A percentile compares a stretch with the other conserved stretches of the same genome.
These are phyloP conservation scores for Neuroterus valhalla DNA, from an alignment of 1,140 invertebrate genomes.

Conservation along the genomic window DNA sequence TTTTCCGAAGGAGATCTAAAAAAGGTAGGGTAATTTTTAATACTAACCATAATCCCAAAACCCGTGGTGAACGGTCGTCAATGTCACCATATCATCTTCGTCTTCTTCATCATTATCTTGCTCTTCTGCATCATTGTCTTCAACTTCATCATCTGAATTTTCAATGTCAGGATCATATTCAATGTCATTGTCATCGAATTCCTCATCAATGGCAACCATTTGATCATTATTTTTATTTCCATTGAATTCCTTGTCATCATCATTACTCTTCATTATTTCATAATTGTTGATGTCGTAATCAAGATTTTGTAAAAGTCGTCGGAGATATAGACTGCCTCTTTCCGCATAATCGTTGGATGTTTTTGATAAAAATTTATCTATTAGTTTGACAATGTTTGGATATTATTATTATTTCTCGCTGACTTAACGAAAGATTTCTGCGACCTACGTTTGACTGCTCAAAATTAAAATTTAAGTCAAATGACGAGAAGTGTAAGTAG, in stretches of 20 bases:
- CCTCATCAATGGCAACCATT: slow-evolving; percentile 31
- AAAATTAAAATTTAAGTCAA: too few species aligned
- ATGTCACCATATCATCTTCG: slow-evolving; percentile 14
- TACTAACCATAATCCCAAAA: slow-evolving; percentile 62
- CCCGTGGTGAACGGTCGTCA: slow-evolving; percentile 18
- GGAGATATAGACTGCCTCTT: neutral
- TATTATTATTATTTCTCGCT: neutral
- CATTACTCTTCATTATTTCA: slow-evolving; percentile 38
- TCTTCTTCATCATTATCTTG: slow-evolving; percentile 38
- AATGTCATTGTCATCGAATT: slow-evolving; percentile 34
- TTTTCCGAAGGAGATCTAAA: slow-evolving; percentile 26
- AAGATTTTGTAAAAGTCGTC: slow-evolving; percentile 31
- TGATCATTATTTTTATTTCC: slow-evolving; percentile 13
- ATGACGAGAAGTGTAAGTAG: too few species aligned
- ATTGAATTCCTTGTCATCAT: slow-evolving; percentile 37
- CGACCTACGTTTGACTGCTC: neutral
- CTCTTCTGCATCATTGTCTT: slow-evolving; percentile 42
- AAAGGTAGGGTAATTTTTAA: slow-evolving; percentile 29
- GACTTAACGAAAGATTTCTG: neutral
- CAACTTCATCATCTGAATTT: slow-evolving; percentile 34
- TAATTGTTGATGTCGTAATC: slow-evolving; percentile 38
- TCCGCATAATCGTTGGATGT: neutral
- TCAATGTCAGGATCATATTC: slow-evolving; percentile 33
- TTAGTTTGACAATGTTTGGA: neutral
- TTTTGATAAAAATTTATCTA: neutral